Evolutionary conservation across 2,113 vertebrate species (phyloP).

Genomic region (Anolis sagrei): DNA sequence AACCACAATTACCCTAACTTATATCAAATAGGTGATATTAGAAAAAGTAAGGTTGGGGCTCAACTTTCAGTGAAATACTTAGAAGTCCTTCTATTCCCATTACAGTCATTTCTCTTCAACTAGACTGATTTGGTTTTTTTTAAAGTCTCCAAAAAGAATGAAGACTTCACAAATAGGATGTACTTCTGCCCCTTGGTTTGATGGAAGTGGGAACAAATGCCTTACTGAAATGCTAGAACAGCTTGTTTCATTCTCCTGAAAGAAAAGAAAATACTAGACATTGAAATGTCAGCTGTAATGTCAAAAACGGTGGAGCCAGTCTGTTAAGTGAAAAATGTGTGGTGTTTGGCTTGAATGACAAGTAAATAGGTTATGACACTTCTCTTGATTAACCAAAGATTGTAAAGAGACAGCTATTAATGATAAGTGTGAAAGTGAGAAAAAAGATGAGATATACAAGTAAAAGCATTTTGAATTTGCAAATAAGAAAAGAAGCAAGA

Average conservation of each 20-base stretch:
- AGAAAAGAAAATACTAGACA: background rate
- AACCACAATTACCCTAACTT: background rate
- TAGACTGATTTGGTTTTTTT: background rate
- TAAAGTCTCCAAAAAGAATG: background rate
- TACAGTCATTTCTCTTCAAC: background rate
- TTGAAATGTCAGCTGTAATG: background rate
- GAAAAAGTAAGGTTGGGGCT: background rate
- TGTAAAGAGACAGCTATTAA: no score
- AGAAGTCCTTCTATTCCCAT: background rate
- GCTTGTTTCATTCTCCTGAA: background rate
- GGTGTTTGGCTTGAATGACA: background rate
- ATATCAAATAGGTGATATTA: background rate
- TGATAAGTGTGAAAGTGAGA: no score
- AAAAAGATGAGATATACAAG: no score
- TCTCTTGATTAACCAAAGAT: no score
- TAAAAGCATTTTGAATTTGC: no score
- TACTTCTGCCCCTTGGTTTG: background rate
- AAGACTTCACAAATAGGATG: background rate
- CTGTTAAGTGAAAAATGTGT: background rate
- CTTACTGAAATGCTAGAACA: background rate
- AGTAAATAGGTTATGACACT: no score
- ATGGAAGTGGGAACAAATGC: background rate
- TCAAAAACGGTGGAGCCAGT: background rate
- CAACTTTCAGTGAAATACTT: background rate
- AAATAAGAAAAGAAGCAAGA: no score